phyloP scores from a whole-genome alignment of 2,888 invertebrate genomes.

The Homarus gammarus region DNA sequence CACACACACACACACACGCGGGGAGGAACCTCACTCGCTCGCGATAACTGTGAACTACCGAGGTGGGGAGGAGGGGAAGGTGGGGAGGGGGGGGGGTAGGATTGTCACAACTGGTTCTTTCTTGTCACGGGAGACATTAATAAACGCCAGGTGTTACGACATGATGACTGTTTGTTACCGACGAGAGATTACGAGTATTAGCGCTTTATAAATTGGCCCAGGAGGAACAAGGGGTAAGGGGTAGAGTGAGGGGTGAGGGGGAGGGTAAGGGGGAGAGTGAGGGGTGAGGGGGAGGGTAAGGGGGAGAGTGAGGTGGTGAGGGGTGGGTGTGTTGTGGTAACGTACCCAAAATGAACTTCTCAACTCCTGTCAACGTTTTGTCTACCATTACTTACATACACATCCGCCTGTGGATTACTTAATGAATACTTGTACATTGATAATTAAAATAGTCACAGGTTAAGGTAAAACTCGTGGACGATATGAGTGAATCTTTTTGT shows the following conservation, averaged over 20 bases:
- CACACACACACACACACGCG: no score
- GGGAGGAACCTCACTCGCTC: no score
- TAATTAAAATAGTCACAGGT: neutral
- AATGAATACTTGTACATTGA: neutral
- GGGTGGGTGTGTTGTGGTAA: no score
- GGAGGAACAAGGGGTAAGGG: neutral
- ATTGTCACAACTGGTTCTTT: neutral
- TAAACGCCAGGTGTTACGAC: slow-evolving; percentile 6
- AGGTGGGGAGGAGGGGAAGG: no score
- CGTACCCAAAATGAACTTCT: neutral
- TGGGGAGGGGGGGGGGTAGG: no score
- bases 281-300: no score
- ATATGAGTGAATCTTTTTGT: no score
- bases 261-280: no score
- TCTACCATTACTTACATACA: neutral
- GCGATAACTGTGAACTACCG: no score
- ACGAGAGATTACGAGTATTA: slow-evolving; percentile 11
- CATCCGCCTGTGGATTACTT: neutral
- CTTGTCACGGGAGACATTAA: neutral
- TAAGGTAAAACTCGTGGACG: no score
- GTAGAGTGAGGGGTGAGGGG: no score
- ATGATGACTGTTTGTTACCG: slow-evolving; percentile 1
- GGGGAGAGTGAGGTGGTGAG: no score
- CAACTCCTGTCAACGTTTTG: neutral
- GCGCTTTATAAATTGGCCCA: slow-evolving; percentile 28